Base-by-base conservation (phyloP, 2,113 vertebrate genomes). In the Propithecus coquereli region DNA sequence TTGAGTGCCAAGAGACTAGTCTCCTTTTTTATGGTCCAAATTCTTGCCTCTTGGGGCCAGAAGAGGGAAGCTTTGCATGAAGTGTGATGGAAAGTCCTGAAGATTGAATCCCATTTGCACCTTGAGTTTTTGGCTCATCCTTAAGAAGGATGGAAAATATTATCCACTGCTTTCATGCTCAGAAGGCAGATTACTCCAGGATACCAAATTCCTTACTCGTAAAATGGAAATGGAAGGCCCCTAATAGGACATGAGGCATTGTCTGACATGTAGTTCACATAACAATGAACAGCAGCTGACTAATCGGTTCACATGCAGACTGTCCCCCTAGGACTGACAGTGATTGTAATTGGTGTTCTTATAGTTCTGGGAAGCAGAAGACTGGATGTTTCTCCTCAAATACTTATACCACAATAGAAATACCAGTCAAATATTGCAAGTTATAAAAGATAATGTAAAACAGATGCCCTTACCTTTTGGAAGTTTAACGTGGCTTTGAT, bases 381-480 rank as follows among this genome's bases (percentile, higher is more conserved):
- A 87, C n/a, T 3, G 52, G 73, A 83, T 0, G 0, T 91, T 91
- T 94, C 88, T 96, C 97, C 63, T 94, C 84, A 97, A 97, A 97
- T 65, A 87, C 92, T 97, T 97, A 82, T 93, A 86, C 92, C 2
- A 1, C 95, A 66, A 98, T 96, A 98, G 92, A 68, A 98, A 98
- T 94, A 95, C 95, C 2, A 76, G 97, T 98, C 94, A 30, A 98
- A 96, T 91, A 97, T 96, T 96, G 82, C 25, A 6, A 98, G 97
- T 68, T 79, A 96, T 98, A 98, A 98, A 98, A 98, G 59, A 43
- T 97, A 98, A 98, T 96, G 77, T 90, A 97, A 98, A 98, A 91
- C 98, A 98, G 97, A 98, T 98, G 97, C 87, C 66, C 95, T 94
- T 50, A 87, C 86, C 86, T 97, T 97, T 85, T 87, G 30, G 83